phyloP scores from a whole-genome alignment of 2,797 vertebrate species.

The Notolepis coatsorum region DNA sequence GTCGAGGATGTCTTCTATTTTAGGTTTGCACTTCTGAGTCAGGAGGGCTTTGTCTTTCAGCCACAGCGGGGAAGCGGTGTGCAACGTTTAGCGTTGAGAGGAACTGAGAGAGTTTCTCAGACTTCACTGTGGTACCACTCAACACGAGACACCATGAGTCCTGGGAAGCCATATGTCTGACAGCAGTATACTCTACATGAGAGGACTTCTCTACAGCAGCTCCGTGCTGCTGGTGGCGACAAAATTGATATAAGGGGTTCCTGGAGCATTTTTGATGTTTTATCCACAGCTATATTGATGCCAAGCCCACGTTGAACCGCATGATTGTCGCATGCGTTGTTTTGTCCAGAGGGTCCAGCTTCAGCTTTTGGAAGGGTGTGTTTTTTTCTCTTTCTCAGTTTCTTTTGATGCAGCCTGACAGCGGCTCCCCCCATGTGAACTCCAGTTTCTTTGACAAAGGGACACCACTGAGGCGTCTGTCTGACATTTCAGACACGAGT shows the following conservation, averaged over 20 bases:
- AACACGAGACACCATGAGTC: constrained; percentile 52
- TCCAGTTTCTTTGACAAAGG: too few relatives aligned
- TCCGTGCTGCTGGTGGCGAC: constrained; percentile 35
- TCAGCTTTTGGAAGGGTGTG: background rate
- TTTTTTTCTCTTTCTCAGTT: constrained; percentile 32
- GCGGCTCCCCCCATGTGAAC: too few relatives aligned
- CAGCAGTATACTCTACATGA: constrained; percentile 43
- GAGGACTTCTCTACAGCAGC: constrained; percentile 50
- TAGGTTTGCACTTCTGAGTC: constrained; percentile 42
- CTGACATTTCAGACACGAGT: too few relatives aligned
- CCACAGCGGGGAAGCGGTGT: constrained; percentile 38
- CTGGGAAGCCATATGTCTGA: constrained; percentile 52
- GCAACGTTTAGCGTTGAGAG: constrained; percentile 45
- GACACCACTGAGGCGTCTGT: too few relatives aligned
- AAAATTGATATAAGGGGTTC: background rate
- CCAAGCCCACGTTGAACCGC: background rate
- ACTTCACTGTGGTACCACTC: constrained; percentile 47
- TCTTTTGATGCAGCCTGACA: too few relatives aligned
- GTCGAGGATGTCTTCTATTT: constrained; percentile 21
- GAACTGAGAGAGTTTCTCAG: constrained; percentile 52
- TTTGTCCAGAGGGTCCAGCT: constrained; percentile 14
- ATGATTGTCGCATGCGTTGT: constrained; percentile 21
- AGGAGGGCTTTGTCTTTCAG: constrained; percentile 45
- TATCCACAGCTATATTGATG: constrained; percentile 19
- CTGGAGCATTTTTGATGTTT: too few relatives aligned